A percentile compares a stretch with the other conserved stretches of the same genome.
Evolutionary conservation across 1,140 invertebrate genomes (phyloP).

Genomic region (Bombyx mandarina): DNA sequence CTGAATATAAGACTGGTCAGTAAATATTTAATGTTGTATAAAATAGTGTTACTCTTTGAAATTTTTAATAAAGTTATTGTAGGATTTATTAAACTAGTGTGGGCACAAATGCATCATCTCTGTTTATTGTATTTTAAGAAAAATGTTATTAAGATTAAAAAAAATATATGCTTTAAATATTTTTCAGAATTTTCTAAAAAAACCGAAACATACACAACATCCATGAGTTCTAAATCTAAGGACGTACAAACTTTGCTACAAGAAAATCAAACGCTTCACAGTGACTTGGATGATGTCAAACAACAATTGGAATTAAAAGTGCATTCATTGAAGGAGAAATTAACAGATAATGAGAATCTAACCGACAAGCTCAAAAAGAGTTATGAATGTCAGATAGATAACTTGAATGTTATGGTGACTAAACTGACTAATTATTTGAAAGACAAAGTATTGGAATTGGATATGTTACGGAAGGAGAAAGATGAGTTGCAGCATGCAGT

Average conservation of each 20-base stretch:
- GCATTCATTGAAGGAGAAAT: slow-evolving; percentile 41
- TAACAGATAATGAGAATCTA: slow-evolving; percentile 38
- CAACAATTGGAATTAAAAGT: slow-evolving; percentile 39
- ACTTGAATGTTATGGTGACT: slow-evolving; percentile 41
- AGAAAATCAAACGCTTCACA: slow-evolving; percentile 32
- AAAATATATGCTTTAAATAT: neutral
- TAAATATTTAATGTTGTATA: too few species aligned
- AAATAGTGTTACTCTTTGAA: too few species aligned
- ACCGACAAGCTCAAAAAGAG: slow-evolving; percentile 42
- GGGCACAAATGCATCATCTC: too few species aligned
- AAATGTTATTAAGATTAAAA: neutral
- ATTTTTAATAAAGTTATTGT: too few species aligned
- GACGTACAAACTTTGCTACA: slow-evolving; percentile 26
- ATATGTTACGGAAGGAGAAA: slow-evolving; percentile 29
- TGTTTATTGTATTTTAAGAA: neutral
- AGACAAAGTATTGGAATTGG: slow-evolving; percentile 35
- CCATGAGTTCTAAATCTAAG: slow-evolving; percentile 21
- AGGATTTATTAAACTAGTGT: too few species aligned
- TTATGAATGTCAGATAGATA: slow-evolving; percentile 46
- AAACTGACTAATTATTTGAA: slow-evolving; percentile 42
- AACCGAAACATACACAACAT: slow-evolving; percentile 16
- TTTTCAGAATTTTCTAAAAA: slow-evolving; percentile 30
- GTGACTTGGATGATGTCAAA: slow-evolving; percentile 34
- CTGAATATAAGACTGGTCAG: slow-evolving; percentile 30
- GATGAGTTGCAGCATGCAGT: slow-evolving; percentile 25